Conservation (phyloP, 2,797 vertebrate species). For the Pseudocheirus occidentalis region DNA sequence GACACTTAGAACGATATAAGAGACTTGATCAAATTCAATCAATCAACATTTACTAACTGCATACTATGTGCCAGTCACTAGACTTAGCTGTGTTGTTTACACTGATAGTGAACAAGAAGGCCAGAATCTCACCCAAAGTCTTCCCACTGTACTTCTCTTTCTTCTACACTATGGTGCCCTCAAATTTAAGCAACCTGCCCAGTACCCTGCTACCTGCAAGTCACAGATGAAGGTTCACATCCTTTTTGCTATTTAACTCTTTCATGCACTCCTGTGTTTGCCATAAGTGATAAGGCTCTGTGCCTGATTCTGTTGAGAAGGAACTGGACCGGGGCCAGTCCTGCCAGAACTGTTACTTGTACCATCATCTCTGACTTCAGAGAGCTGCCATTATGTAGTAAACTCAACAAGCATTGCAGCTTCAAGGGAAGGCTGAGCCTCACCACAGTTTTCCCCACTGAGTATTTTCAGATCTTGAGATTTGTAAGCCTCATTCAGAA, state of each 20-base stretch:
- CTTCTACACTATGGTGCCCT: not conserved
- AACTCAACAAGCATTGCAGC: constrained; percentile 33
- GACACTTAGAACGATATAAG: not conserved
- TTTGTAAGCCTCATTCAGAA: constrained; percentile 72
- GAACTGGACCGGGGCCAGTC: not conserved
- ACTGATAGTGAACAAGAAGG: not conserved
- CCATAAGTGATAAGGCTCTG: not conserved
- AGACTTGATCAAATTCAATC: not conserved
- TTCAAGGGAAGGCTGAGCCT: constrained; percentile 18
- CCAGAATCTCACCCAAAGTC: not conserved
- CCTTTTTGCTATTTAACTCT: not conserved
- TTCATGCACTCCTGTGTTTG: not conserved
- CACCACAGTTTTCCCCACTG: constrained; percentile 61
- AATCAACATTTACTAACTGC: not conserved
- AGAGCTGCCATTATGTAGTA: constrained; percentile 5
- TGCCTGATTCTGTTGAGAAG: not conserved
- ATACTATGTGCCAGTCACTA: not conserved
- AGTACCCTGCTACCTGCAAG: not conserved
- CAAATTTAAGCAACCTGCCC: not conserved
- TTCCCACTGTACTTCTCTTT: not conserved
- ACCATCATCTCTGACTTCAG: not conserved
- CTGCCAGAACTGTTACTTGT: not conserved
- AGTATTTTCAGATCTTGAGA: constrained; percentile 72
- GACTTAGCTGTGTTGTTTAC: not conserved
- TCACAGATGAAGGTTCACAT: not conserved